Conservation (phyloP, 1,140 invertebrate species). For the Diploscapter pachys region DNA sequence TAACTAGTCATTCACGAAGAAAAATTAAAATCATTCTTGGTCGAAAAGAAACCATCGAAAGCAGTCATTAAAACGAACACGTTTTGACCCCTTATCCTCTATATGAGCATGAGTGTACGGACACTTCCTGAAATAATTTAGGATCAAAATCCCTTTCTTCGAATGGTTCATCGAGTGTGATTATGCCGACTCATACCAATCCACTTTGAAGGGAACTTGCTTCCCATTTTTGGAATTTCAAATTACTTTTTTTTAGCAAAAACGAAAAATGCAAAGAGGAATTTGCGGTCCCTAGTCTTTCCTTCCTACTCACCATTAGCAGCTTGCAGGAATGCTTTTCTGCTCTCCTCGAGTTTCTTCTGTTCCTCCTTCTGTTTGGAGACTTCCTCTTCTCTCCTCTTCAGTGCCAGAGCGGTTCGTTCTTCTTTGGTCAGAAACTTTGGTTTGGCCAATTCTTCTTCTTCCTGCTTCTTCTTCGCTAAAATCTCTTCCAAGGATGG, state of each 20-base stretch:
- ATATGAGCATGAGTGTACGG: no score
- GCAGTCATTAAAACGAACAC: no score
- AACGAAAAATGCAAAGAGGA: constrained; percentile 19
- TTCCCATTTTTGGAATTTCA: no score
- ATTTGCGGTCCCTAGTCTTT: constrained; percentile 4
- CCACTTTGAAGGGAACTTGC: no score
- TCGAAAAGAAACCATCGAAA: no score
- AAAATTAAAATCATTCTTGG: no score
- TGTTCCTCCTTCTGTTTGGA: constrained; percentile 68
- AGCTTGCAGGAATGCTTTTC: constrained; percentile 66
- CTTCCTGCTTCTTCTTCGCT: constrained; percentile 91
- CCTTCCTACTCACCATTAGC: constrained; percentile 66
- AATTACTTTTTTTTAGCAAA: constrained; percentile 11
- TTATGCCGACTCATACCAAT: not conserved
- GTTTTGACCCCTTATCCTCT: no score
- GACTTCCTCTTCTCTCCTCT: constrained; percentile 78
- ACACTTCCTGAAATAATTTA: no score
- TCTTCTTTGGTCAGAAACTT: constrained; percentile 96
- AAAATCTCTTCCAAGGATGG: constrained; percentile 91
- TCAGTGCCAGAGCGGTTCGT: constrained; percentile 79
- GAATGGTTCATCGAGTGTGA: no score
- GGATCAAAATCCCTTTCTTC: not conserved
- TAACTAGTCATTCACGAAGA: no score
- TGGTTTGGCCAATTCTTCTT: constrained; percentile 80
- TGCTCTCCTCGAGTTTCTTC: constrained; percentile 71